Evolutionary conservation across 2,113 vertebrate genomes (phyloP).

Genomic region (Pipa parva): DNA sequence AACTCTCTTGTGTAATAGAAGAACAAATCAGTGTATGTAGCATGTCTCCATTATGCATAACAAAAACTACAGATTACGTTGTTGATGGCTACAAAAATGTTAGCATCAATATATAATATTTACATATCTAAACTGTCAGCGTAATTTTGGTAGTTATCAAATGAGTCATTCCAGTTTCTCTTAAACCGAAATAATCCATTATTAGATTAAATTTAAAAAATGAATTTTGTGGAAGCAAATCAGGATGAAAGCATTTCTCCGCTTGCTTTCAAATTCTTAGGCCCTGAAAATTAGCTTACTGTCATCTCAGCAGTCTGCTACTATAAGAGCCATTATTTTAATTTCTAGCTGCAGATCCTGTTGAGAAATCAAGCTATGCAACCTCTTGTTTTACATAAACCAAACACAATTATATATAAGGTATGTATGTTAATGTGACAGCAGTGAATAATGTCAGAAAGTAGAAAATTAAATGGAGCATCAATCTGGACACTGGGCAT

Average conservation of each 20-base stretch:
- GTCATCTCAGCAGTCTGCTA: conserved; percentile 57
- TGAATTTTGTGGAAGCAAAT: conserved; percentile 47
- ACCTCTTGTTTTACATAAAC: conserved; percentile 53
- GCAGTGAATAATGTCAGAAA: conserved; percentile 40
- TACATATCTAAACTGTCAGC: conserved; percentile 8
- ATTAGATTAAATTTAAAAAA: conserved; percentile 48
- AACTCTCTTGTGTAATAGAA: too few species aligned
- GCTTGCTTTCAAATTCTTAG: conserved; percentile 55
- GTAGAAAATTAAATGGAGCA: conserved; percentile 37
- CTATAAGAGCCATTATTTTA: conserved; percentile 57
- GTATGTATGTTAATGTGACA: conserved; percentile 35
- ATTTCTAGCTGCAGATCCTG: conserved; percentile 51
- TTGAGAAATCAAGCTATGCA: conserved; percentile 50
- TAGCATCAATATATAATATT: conserved; percentile 13
- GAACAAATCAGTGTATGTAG: too few species aligned
- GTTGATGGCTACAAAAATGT: background rate
- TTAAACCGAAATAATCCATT: conserved; percentile 45
- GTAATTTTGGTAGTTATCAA: conserved; percentile 38
- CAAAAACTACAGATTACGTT: too few species aligned
- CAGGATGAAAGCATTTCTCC: conserved; percentile 59
- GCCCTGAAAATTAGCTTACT: conserved; percentile 57
- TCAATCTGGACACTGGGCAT: conserved; percentile 27
- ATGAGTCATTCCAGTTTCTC: conserved; percentile 50
- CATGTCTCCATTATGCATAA: too few species aligned
- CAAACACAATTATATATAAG: conserved; percentile 46